These are phyloP conservation scores for Kuschelorhynchus macadamiae DNA, from an alignment of 2,888 invertebrate species.

Conservation along the genomic window DNA sequence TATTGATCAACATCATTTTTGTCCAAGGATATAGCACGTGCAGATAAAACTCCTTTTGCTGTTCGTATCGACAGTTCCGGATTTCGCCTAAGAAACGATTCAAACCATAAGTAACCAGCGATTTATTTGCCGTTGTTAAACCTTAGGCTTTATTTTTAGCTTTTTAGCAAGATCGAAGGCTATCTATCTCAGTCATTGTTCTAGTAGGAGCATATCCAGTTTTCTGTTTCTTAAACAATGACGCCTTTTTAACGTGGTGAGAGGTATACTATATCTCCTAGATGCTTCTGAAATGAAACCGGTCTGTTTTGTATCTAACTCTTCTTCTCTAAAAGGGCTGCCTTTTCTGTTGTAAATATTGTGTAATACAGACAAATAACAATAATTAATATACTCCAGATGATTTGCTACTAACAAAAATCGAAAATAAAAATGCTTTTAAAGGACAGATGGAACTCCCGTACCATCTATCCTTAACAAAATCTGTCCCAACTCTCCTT, in stretches of 20 bases:
- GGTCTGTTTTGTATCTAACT: background rate
- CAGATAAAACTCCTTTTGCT: slow-evolving; percentile 41
- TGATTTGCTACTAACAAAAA: too few relatives aligned
- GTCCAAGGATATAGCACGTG: slow-evolving; percentile 21
- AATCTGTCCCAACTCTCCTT: too few relatives aligned
- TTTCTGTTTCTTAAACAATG: background rate
- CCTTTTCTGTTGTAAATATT: slow-evolving; percentile 24
- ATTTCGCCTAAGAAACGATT: slow-evolving; percentile 37
- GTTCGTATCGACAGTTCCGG: slow-evolving; percentile 32
- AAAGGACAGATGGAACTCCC: too few relatives aligned
- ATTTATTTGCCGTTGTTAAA: slow-evolving; percentile 33
- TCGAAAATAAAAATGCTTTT: too few relatives aligned
- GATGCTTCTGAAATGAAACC: slow-evolving; percentile 6
- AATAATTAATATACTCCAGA: too few relatives aligned
- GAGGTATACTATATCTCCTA: slow-evolving; percentile 10
- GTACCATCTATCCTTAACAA: too few relatives aligned
- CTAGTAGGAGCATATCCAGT: slow-evolving; percentile 43
- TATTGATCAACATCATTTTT: background rate
- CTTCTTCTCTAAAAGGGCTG: slow-evolving; percentile 4
- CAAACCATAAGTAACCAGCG: slow-evolving; percentile 20
- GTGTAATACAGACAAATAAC: background rate
- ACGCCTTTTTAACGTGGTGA: slow-evolving; percentile 10
- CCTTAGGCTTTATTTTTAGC: slow-evolving; percentile 36
- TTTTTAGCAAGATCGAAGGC: slow-evolving; percentile 42
- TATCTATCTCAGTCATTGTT: slow-evolving; percentile 32